Evolutionary conservation across 1,140 invertebrate species (phyloP), one percentile per base, ranked within the genome.

Genomic region (Conus betulinus): DNA sequence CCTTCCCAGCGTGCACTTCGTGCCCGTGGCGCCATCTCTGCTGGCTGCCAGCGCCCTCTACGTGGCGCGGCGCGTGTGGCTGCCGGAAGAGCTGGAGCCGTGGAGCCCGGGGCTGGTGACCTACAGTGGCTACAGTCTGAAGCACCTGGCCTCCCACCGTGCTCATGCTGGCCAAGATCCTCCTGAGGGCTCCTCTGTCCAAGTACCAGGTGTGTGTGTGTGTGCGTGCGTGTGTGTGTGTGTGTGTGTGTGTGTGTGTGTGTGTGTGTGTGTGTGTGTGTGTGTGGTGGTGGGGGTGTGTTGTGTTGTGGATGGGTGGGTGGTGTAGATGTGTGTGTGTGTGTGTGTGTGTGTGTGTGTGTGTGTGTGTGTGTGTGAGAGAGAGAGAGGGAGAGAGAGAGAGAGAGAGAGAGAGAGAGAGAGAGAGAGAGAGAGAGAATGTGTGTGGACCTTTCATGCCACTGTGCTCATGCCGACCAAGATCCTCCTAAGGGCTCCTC

Each of bases 71-170:
- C 89, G 88, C 27, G 74, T 93, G 23, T 82, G 79, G 53, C 84
- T 89, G 17, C 87, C 88, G 11, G 39, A 88, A 5, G 82, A 85
- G n/a, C 88, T 83, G 5, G 60, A 89, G 4, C 11, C 84, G 6
- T 93, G 92, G 92, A 90, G 91, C 60, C 63, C 89, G 5, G 86
- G 71, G 6, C 88, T 92, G 67, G 86, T 89, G 5, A 91, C 90
- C 78, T 92, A 92, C 88, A 92, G 90, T 81, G 91, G 91, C 67
- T 92, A 93, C 81, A 89, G 90, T 2, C 88, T 90, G 74, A 88
- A 90, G 15, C 91, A 92, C 71, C 85, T 93, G 3, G n/a, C 51
- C 5, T 27, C 53, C 53, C 13, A 90, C 91, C 88, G 88, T 90
- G 3, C 84, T 85, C 20, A 71, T 88, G 23, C 79, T 91, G 53